phyloP scores from a whole-genome alignment of 1,140 invertebrate species.

The Proctacanthus coquilletti region DNA sequence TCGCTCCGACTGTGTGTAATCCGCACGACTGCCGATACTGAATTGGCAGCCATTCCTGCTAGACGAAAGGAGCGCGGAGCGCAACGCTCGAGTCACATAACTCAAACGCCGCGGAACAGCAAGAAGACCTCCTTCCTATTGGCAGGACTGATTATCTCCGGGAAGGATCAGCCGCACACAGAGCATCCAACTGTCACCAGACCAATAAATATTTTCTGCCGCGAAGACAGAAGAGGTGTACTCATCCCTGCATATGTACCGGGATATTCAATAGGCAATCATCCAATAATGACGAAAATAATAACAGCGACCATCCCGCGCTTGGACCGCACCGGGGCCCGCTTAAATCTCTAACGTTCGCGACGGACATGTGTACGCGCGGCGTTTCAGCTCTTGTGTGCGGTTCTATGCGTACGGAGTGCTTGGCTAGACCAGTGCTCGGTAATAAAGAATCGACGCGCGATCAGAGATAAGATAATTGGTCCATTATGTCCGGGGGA shows the following conservation, averaged over 20 bases:
- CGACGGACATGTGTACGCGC: too few relatives aligned
- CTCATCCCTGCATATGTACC: not conserved
- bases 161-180: not conserved
- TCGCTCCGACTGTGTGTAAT: too few relatives aligned
- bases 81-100: not conserved
- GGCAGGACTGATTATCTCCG: too few relatives aligned
- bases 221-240: too few relatives aligned
- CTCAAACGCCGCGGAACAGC: not conserved
- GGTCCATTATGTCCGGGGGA: not conserved
- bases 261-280: not conserved
- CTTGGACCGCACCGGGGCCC: too few relatives aligned
- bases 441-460: not conserved
- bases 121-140: too few relatives aligned
- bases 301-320: not conserved
- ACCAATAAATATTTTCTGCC: not conserved
- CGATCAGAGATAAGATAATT: not conserved
- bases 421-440: too few relatives aligned
- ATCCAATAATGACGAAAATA: slow-evolving; percentile 1
- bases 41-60: too few relatives aligned
- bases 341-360: too few relatives aligned
- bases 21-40: too few relatives aligned
- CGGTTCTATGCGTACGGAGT: not conserved
- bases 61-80: too few relatives aligned
- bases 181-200: not conserved
- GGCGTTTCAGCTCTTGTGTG: too few relatives aligned